Evolutionary conservation across 2,797 vertebrate species (phyloP).

Genomic region (Hippoglossus hippoglossus): DNA sequence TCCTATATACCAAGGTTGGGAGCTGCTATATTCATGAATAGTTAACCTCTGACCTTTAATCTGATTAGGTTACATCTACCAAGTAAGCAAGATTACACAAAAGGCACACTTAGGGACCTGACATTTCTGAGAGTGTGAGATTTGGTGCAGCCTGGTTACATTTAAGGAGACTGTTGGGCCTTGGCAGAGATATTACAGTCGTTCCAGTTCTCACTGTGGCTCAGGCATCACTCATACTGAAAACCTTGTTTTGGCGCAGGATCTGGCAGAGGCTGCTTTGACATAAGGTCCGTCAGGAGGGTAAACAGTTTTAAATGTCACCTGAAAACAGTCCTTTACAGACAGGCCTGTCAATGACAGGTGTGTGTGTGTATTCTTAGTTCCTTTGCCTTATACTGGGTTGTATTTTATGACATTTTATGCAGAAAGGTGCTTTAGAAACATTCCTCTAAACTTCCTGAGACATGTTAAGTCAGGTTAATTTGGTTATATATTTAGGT

Average conservation of each 20-base stretch:
- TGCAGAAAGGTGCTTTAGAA: background rate
- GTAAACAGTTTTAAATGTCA: background rate
- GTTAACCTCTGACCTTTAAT: no score
- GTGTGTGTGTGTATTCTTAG: background rate
- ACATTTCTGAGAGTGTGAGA: no score
- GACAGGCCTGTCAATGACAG: background rate
- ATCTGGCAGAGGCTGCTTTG: background rate
- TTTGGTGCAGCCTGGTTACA: no score
- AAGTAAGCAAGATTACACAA: no score
- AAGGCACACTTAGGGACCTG: no score
- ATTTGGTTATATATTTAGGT: background rate
- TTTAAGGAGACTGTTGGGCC: no score
- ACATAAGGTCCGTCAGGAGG: slow-evolving; percentile 8
- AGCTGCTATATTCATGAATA: no score
- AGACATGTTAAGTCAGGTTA: background rate
- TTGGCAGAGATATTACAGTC: no score
- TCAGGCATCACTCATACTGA: no score
- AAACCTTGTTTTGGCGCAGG: background rate
- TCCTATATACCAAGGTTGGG: background rate
- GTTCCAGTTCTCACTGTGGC: background rate
- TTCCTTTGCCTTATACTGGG: background rate
- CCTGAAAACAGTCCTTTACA: no score
- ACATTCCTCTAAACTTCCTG: background rate
- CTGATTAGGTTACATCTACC: no score
- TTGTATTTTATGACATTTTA: background rate